Percentiles rank a stretch among this genome's conserved stretches.
Evolutionary conservation across 2,888 invertebrate species (phyloP).

Genomic region (Deroplatys truncata): DNA sequence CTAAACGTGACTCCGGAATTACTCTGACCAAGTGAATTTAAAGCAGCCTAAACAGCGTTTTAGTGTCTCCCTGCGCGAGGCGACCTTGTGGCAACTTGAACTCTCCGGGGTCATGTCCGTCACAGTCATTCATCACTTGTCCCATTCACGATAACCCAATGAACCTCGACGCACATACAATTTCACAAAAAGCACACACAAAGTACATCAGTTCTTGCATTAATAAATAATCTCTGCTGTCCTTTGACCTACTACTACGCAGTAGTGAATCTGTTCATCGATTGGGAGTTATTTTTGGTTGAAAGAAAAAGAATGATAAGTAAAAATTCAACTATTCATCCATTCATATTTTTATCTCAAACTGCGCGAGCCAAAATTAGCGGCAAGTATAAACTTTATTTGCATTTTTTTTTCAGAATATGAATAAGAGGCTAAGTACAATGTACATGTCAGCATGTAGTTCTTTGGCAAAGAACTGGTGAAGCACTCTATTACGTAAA

Average conservation of each 20-base stretch:
- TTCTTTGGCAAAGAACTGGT: no score
- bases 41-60: no score
- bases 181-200: background rate
- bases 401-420: no score
- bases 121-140: no score
- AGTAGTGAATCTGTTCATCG: background rate
- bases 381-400: no score
- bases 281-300: background rate
- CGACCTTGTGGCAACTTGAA: background rate
- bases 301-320: background rate
- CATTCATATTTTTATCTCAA: background rate
- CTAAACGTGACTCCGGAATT: background rate
- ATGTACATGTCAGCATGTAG: no score
- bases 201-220: background rate
- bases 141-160: background rate
- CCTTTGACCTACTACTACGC: background rate
- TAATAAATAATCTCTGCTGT: background rate
- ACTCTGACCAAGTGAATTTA: background rate
- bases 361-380: no score
- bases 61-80: no score
- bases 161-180: background rate
- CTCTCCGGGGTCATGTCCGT: background rate
- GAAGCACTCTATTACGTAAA: no score
- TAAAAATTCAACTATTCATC: background rate
- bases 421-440: no score